Conservation (phyloP, 2,113 vertebrate genomes). For the Eulemur rufifrons region DNA sequence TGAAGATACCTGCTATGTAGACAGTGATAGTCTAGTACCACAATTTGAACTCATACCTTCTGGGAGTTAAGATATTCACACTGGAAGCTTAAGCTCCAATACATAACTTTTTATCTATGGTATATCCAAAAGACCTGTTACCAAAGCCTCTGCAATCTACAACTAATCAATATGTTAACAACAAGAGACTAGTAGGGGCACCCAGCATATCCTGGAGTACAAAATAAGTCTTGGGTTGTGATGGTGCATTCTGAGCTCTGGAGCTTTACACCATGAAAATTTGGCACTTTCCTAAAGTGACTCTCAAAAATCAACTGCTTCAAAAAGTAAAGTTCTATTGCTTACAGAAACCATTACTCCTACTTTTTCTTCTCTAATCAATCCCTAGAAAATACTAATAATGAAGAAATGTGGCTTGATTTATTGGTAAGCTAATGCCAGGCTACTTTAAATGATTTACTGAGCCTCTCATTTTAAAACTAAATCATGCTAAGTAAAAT, state of each 20-base stretch:
- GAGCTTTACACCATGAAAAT: background rate
- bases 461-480: background rate
- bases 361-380: constrained; percentile 22
- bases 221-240: background rate
- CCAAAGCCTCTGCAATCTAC: background rate
- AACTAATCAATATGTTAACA: background rate
- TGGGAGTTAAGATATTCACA: background rate
- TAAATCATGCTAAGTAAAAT: constrained; percentile 23
- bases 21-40: background rate
- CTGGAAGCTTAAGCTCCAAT: constrained; percentile 16
- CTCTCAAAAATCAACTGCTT: constrained; percentile 32
- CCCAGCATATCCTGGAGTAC: background rate
- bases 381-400: background rate
- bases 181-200: background rate
- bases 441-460: background rate
- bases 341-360: constrained; percentile 18
- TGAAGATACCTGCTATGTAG: background rate
- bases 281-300: background rate
- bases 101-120: background rate
- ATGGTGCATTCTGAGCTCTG: background rate
- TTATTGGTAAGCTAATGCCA: background rate
- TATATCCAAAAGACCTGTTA: background rate
- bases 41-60: background rate
- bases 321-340: background rate
- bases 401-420: background rate